These are phyloP conservation scores for Edolisoma coerulescens DNA, from an alignment of 2,113 vertebrate species.

Conservation along the genomic window DNA sequence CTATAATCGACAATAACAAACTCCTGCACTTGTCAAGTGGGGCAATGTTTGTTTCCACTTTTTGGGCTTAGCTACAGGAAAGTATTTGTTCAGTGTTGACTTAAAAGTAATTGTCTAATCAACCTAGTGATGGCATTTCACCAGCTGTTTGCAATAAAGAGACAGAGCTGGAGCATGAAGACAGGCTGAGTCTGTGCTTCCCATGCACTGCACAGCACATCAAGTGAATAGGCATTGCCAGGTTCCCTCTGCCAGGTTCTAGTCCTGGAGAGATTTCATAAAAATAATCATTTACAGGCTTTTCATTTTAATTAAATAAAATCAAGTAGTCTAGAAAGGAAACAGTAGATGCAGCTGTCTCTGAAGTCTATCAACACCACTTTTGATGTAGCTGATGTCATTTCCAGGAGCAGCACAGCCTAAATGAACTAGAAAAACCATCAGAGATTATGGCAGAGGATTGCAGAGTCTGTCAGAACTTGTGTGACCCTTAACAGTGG, in stretches of 20 bases:
- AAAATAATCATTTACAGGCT: neutral
- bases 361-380: neutral
- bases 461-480: neutral
- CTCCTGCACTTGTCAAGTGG: slow-evolving; percentile 57
- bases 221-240: neutral
- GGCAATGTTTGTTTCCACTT: slow-evolving; percentile 54
- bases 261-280: neutral
- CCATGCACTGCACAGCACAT: neutral
- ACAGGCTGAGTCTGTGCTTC: slow-evolving; percentile 11
- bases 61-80: slow-evolving; percentile 28
- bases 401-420: neutral
- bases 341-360: neutral
- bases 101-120: slow-evolving; percentile 63
- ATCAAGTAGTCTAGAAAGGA: neutral
- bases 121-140: slow-evolving; percentile 26
- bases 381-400: neutral
- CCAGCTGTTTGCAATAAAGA: slow-evolving; percentile 12
- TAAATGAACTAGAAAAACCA: neutral
- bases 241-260: neutral
- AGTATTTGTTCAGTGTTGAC: slow-evolving; percentile 45
- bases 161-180: neutral
- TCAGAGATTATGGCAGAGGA: neutral
- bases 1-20: slow-evolving; percentile 40
- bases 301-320: neutral
- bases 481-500: neutral